A percentile compares a stretch with the other conserved stretches of the same genome.
phyloP scores from a whole-genome alignment of 2,113 vertebrate genomes.

The Crotalus helleri region DNA sequence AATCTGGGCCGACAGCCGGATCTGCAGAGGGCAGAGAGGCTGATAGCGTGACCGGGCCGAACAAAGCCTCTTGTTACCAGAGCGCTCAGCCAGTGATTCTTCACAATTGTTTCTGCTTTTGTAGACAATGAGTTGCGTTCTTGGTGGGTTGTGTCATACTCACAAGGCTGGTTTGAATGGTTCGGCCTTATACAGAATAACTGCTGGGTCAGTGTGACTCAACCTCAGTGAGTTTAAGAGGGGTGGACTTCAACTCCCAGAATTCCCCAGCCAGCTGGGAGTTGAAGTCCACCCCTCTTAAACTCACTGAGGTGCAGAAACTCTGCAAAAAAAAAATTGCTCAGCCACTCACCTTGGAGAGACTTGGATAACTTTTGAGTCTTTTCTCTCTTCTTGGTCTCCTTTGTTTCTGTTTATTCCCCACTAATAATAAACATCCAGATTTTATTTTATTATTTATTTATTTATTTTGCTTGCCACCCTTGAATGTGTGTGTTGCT shows the following conservation, averaged over 20 bases:
- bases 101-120: not conserved
- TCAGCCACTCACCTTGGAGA: not conserved
- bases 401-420: not conserved
- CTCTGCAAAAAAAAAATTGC: not conserved
- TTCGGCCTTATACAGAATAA: not conserved
- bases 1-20: not conserved
- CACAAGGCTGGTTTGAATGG: not conserved
- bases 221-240: not conserved
- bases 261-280: not conserved
- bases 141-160: not conserved
- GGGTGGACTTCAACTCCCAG: not conserved
- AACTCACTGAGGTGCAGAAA: not conserved
- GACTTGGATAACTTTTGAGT: not conserved
- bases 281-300: not conserved
- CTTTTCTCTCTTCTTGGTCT: not conserved
- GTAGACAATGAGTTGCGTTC: not conserved
- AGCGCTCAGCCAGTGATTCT: not conserved
- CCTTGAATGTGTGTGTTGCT: not conserved
- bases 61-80: not conserved
- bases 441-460: not conserved
- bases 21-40: not conserved
- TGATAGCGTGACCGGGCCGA: accelerated
- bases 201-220: not conserved
- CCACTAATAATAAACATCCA: not conserved
- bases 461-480: not conserved